Evolutionary conservation across 2,113 vertebrate species (phyloP).

Genomic region (Camarhynchus parvulus): DNA sequence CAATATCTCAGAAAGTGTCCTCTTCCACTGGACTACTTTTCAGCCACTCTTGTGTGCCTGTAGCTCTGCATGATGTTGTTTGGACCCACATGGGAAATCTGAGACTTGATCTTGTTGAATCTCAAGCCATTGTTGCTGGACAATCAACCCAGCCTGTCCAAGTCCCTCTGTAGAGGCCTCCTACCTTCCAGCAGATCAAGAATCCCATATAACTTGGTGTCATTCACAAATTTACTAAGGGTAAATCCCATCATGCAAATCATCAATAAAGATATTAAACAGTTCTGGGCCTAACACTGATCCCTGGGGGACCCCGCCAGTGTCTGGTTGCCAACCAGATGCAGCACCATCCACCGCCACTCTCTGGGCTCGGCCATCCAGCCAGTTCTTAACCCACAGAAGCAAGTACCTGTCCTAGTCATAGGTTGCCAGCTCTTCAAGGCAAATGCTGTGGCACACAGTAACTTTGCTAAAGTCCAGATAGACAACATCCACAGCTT

Average conservation of each 20-base stretch:
- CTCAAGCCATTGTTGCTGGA: rapidly evolving
- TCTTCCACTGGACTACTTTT: background rate
- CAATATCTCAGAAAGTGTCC: background rate
- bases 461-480: background rate
- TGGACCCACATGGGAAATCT: no score
- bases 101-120: background rate
- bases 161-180: background rate
- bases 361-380: rapidly evolving
- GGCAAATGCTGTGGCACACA: background rate
- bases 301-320: rapidly evolving
- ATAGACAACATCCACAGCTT: background rate
- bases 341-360: rapidly evolving
- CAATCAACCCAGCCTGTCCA: background rate
- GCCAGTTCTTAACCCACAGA: background rate
- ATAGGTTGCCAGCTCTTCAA: background rate
- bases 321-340: background rate
- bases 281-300: no score
- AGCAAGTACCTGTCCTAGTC: background rate
- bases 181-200: background rate
- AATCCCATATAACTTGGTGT: background rate
- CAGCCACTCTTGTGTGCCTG: background rate
- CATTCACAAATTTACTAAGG: background rate
- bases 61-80: background rate
- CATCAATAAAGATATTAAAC: background rate
- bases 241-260: background rate